Base-by-base conservation (phyloP, 2,113 vertebrate species). In the Vidua chalybeata region DNA sequence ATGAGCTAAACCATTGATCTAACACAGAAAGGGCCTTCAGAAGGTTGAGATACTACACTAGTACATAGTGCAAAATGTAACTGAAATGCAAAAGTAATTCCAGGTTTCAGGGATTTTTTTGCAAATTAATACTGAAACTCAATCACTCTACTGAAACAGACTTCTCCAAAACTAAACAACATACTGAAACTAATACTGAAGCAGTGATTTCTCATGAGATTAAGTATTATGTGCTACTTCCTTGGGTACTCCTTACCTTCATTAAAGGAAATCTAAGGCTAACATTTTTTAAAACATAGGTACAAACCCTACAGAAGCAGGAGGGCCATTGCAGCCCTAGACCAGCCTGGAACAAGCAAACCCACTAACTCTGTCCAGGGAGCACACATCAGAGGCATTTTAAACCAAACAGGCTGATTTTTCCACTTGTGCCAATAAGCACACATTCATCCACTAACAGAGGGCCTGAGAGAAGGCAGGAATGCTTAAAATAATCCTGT, bases 371-470 rank as follows among this genome's bases (percentile, higher is more conserved):
- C 64, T 23, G 20, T 13, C n/a, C 30, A 64, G 19, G 18, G 14
- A 77, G 43, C 27, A 43, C 10, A 37, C 21, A 74, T 28, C n/a
- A 45, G 11, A 22, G 15, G 23, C 19, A 66, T 89, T 93, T 84
- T 37, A 80, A 90, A 79, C 14, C 6, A 31, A 84, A 64, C 20
- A 48, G 31, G 49, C 17, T 54, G 28, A 33, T 61, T 86, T 77
- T 72, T 56, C 35, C 49, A 39, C 22, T 77, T 52, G 14, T 2
- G 2, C 12, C 27, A 64, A 3, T 59, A 84, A 77, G 18, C 31
- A 13, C 17, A 30, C 0, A 0, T 55, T 55, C 21, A 58, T 58
- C 13, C 2, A 1, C 16, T 43, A 48, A 39, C 63, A 84, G 28
- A 74, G 13, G 37, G 63, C 26, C 20, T 54, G 20, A 91, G 49